phyloP scores from a whole-genome alignment of 2,888 invertebrate genomes.

The Catocala sponsa region DNA sequence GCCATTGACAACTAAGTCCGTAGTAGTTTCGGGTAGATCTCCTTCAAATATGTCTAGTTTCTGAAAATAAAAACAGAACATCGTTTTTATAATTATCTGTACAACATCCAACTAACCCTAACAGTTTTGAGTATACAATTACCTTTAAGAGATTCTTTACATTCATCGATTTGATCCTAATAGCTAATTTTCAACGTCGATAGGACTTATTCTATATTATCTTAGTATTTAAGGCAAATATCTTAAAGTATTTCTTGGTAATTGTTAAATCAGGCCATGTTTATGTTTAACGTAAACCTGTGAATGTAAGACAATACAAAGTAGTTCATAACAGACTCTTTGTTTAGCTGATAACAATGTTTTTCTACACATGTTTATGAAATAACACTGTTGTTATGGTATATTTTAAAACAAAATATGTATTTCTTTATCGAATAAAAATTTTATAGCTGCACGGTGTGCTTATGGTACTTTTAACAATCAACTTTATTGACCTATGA shows the following conservation, averaged over 20 bases:
- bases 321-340: slow-evolving; percentile 31
- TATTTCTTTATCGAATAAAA: no score
- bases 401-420: no score
- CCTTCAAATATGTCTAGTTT: slow-evolving; percentile 79
- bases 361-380: slow-evolving; percentile 21
- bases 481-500: no score
- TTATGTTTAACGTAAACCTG: slow-evolving; percentile 35
- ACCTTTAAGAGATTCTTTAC: background rate
- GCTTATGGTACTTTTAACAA: no score
- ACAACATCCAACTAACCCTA: background rate
- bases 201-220: no score
- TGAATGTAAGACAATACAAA: slow-evolving; percentile 41
- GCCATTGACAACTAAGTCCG: slow-evolving; percentile 88
- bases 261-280: slow-evolving; percentile 34
- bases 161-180: no score
- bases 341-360: slow-evolving; percentile 40
- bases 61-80: slow-evolving; percentile 66
- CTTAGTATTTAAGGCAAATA: background rate
- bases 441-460: no score
- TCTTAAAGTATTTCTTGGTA: no score
- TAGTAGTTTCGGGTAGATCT: slow-evolving; percentile 87
- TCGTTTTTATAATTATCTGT: slow-evolving; percentile 18
- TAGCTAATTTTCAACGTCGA: no score
- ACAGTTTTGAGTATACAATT: background rate
- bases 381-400: slow-evolving; percentile 1